Evolutionary conservation across 2,113 vertebrate genomes (phyloP), one percentile per base, ranked within the genome.

Genomic region (Dermatemys mawii): DNA sequence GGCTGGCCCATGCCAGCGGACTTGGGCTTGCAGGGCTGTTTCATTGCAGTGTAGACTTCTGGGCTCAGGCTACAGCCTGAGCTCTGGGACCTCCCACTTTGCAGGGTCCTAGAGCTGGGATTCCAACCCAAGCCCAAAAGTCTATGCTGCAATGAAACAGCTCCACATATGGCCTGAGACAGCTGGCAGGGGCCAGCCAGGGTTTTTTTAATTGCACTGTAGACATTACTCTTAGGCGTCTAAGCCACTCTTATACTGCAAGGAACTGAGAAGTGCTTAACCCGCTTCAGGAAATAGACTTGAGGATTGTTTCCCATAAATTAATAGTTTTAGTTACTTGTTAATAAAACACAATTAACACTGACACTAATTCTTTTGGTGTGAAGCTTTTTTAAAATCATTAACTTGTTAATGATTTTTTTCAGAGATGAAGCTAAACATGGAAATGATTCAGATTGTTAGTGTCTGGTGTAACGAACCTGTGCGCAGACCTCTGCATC

Each of bases 371-470:
- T 5, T 84, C 16, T 57, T 86, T 57, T 81, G 6, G 17, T 84
- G 16, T 2, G 86, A 82, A 29, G 67, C 1, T 63, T 60, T 83
- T 35, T 2, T 92, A 9, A 91, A 51, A n/a, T 70, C 32, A 54
- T 81, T n/a, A 91, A 70, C 35, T 53, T 93, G 21, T 81, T 4
- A 73, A 67, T 86, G 19, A 63, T 81, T 87, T 93, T 73, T 14
- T n/a, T 13, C 17, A 55, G 51, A 55, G 70, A 2, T 49, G 57
- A 54, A 80, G 9, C 63, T 21, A 67, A 6, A 67, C 44, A 27
- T 90, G 91, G 54, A 63, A 82, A 86, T 81, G 10, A 55, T 87
- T 97, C 48, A 12, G 5, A 73, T 88, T 84, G 53, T 38, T 60
- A 1, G 17, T 93, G 8, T 84, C 2, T 35, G 67, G 1, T 21